Evolutionary conservation across 1,140 invertebrate species (phyloP).

Genomic region (Melanaphis sacchari): DNA sequence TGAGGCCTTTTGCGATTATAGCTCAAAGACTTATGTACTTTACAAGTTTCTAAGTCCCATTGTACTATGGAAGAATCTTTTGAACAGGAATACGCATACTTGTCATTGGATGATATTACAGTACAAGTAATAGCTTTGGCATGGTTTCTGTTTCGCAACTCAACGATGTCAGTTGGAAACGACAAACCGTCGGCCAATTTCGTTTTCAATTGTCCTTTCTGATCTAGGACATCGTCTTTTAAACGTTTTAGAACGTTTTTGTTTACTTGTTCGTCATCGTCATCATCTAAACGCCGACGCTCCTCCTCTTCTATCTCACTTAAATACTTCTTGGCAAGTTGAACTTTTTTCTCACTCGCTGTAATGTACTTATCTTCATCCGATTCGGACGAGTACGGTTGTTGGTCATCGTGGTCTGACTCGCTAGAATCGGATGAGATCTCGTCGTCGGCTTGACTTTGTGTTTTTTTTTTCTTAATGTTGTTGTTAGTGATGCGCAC

Average conservation of each 20-base stretch:
- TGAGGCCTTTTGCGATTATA: conserved; percentile 61
- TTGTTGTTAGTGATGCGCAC: conserved; percentile 5
- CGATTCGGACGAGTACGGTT: conserved; percentile 68
- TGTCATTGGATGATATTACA: conserved; percentile 77
- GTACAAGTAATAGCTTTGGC: conserved; percentile 82
- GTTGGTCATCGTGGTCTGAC: conserved; percentile 66
- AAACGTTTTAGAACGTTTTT: conserved; percentile 75
- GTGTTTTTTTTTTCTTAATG: conserved; percentile 45
- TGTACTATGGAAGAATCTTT: conserved; percentile 90
- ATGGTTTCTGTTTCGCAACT: conserved; percentile 70
- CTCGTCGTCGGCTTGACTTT: conserved; percentile 37
- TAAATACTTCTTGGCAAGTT: conserved; percentile 88
- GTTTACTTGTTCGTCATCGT: conserved; percentile 68
- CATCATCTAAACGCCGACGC: conserved; percentile 71
- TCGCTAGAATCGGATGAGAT: conserved; percentile 57
- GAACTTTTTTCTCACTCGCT: conserved; percentile 85
- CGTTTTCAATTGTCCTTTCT: conserved; percentile 79
- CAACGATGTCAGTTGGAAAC: conserved; percentile 64
- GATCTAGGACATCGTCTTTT: conserved; percentile 84
- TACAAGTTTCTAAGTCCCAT: conserved; percentile 72
- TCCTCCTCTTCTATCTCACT: conserved; percentile 85
- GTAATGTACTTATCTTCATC: conserved; percentile 80
- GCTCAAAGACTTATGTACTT: conserved; percentile 63
- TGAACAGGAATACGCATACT: conserved; percentile 81
- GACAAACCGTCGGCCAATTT: conserved; percentile 74